Percentiles rank a stretch among this genome's conserved stretches.
These are phyloP conservation scores for Anticlea derivata DNA, from an alignment of 2,888 invertebrate genomes.

Conservation along the genomic window DNA sequence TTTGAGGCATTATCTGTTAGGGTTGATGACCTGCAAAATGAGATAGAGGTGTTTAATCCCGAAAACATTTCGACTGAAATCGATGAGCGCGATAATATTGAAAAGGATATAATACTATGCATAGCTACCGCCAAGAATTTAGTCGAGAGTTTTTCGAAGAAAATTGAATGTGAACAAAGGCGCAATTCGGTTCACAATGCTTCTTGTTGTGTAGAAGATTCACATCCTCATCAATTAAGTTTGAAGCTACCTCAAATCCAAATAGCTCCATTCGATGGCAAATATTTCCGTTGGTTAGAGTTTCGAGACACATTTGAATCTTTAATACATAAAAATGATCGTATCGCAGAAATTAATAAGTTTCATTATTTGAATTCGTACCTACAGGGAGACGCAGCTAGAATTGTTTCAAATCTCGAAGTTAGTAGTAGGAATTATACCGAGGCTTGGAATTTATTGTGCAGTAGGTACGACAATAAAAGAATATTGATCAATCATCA, in stretches of 20 bases:
- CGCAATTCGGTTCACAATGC: constrained; percentile 1
- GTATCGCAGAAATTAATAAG: constrained; percentile 30
- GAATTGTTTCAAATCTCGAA: constrained; percentile 34
- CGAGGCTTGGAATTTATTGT: constrained; percentile 37
- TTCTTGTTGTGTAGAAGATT: constrained; percentile 1
- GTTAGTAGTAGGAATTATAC: constrained; percentile 15
- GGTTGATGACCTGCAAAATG: background rate
- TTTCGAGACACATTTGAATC: constrained; percentile 32
- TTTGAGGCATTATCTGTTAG: constrained; percentile 16
- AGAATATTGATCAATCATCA: constrained; percentile 36
- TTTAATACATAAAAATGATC: constrained; percentile 32
- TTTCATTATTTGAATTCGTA: constrained; percentile 39
- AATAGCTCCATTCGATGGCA: constrained; percentile 27
- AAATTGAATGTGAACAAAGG: background rate
- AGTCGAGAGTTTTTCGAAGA: background rate
- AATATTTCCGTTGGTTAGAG: constrained; percentile 35
- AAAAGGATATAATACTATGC: constrained; percentile 9
- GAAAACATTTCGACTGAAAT: constrained; percentile 16
- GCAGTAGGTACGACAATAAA: constrained; percentile 35
- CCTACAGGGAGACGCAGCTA: constrained; percentile 35
- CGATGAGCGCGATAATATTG: constrained; percentile 20
- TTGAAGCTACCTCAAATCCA: constrained; percentile 14
- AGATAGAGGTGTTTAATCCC: constrained; percentile 23
- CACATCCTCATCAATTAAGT: background rate
- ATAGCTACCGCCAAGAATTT: constrained; percentile 13